A percentile compares a stretch with the other conserved stretches of the same genome.
Evolutionary conservation across 2,113 vertebrate species (phyloP).

Genomic region (Bostrychus sinensis): DNA sequence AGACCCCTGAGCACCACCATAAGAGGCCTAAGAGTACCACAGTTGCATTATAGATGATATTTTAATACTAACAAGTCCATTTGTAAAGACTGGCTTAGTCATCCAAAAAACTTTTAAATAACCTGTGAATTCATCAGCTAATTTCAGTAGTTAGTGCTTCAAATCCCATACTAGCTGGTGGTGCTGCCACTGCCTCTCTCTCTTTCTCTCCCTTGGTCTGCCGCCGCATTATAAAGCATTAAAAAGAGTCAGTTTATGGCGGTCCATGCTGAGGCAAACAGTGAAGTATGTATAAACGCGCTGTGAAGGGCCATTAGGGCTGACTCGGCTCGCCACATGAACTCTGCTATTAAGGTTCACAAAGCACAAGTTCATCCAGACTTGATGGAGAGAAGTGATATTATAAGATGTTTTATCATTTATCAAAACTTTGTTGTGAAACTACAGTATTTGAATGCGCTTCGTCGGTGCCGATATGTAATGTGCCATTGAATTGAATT

Average conservation of each 20-base stretch:
- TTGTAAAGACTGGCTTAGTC: no score
- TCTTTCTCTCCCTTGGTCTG: no score
- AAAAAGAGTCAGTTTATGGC: conserved; percentile 28
- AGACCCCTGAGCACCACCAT: no score
- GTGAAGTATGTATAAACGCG: conserved; percentile 15
- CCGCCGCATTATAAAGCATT: conserved; percentile 31
- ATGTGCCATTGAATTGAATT: conserved; percentile 7
- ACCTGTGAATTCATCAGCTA: no score
- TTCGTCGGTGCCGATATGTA: conserved; percentile 4
- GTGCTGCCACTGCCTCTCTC: conserved; percentile 20
- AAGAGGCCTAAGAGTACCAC: no score
- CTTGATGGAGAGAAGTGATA: conserved; percentile 33
- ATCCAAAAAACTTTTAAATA: no score
- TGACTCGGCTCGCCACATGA: conserved; percentile 11
- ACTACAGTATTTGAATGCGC: conserved; percentile 7
- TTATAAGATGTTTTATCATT: conserved; percentile 42
- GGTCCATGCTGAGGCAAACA: conserved; percentile 19
- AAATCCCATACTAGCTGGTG: conserved; percentile 33
- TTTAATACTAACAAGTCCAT: no score
- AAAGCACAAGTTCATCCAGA: conserved; percentile 19
- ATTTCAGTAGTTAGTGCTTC: not conserved
- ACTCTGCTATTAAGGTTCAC: conserved; percentile 20
- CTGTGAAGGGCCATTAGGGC: conserved; percentile 32
- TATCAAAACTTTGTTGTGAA: conserved; percentile 12
- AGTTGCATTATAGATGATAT: no score